These are phyloP conservation scores for Caradrina kadenii DNA, from an alignment of 2,888 invertebrate genomes.

Conservation along the genomic window DNA sequence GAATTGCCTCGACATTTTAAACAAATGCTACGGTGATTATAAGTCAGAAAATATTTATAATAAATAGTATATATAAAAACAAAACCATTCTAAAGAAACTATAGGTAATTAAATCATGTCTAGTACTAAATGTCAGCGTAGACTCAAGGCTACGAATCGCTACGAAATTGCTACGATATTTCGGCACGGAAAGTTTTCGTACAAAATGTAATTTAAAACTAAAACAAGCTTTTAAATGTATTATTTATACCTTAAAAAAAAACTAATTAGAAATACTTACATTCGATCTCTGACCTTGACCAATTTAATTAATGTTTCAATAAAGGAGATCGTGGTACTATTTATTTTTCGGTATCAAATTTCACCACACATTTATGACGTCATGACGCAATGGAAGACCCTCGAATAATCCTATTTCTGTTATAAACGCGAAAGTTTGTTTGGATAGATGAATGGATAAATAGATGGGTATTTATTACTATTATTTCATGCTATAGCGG, in stretches of 20 bases:
- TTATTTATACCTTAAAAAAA: neutral
- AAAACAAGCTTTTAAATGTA: neutral
- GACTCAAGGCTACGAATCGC: neutral
- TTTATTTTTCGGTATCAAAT: neutral
- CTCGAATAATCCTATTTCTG: neutral
- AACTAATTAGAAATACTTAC: neutral
- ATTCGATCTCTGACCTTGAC: neutral
- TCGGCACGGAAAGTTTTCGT: neutral
- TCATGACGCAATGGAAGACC: neutral
- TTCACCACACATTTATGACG: neutral
- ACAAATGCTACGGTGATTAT: slow-evolving; percentile 7
- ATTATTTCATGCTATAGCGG: too few species aligned
- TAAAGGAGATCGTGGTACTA: neutral
- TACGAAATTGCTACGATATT: neutral
- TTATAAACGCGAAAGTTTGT: too few species aligned
- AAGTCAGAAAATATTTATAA: neutral
- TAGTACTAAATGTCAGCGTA: neutral
- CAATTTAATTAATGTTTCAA: neutral
- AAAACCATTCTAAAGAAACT: neutral
- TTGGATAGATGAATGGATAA: too few species aligned
- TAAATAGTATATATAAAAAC: neutral
- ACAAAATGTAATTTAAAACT: neutral
- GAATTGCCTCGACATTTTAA: slow-evolving; percentile 38
- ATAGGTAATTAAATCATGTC: neutral
- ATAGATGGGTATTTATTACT: too few species aligned